Conservation (phyloP, 2,888 invertebrate genomes). For the Protodeltote pygarga region DNA sequence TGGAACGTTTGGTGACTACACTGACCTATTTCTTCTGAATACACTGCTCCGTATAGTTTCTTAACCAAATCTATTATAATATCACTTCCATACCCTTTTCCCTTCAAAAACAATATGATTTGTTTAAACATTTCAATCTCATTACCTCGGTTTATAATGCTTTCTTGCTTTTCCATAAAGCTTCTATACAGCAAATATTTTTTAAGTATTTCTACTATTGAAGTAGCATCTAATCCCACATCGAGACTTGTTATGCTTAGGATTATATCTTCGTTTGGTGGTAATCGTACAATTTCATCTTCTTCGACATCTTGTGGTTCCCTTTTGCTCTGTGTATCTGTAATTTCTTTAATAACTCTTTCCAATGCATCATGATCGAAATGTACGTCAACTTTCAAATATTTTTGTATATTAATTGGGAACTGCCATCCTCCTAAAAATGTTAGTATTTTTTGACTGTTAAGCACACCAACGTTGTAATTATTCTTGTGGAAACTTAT, state of each 20-base stretch:
- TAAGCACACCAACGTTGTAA: slow-evolving; percentile 17
- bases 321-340: background rate
- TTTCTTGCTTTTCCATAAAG: slow-evolving; percentile 4
- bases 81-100: slow-evolving; percentile 11
- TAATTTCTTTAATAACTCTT: background rate
- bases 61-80: slow-evolving; percentile 14
- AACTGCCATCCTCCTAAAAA: slow-evolving; percentile 24
- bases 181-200: slow-evolving; percentile 5
- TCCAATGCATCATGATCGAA: background rate
- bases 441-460: slow-evolving; percentile 3
- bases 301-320: background rate
- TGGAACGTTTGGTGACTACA: background rate
- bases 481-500: slow-evolving; percentile 11
- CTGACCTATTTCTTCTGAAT: background rate
- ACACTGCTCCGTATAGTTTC: slow-evolving; percentile 5
- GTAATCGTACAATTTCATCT: background rate
- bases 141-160: background rate
- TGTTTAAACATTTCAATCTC: slow-evolving; percentile 15
- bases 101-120: slow-evolving; percentile 7
- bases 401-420: slow-evolving; percentile 7
- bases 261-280: background rate
- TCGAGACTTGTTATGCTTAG: slow-evolving; percentile 8
- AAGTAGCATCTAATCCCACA: slow-evolving; percentile 7
- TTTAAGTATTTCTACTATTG: slow-evolving; percentile 12
- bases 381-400: slow-evolving; percentile 1